These are phyloP conservation scores for Sylvicola cinctus DNA, from an alignment of 2,888 invertebrate genomes.

Conservation along the genomic window DNA sequence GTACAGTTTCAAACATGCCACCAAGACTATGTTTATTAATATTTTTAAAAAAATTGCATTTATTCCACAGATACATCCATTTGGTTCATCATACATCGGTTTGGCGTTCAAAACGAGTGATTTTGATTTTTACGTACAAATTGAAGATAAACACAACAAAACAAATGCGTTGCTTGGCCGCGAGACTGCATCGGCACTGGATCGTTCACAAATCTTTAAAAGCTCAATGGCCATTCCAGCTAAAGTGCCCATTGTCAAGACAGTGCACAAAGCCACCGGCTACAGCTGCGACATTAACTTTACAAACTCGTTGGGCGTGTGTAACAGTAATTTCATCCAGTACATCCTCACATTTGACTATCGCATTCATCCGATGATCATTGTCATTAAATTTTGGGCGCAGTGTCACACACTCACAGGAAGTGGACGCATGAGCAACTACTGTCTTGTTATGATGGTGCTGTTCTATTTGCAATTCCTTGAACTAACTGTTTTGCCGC, in stretches of 20 bases:
- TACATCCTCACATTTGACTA: conserved; percentile 3
- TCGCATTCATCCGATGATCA: conserved; percentile 4
- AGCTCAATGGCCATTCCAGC: conserved; percentile 1
- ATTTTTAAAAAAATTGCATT: no score
- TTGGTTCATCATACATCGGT: conserved; percentile 55
- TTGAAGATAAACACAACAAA: not conserved
- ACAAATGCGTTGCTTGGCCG: not conserved
- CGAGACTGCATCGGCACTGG: not conserved
- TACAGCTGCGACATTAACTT: conserved; percentile 5
- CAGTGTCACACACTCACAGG: conserved; percentile 2
- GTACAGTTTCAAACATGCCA: no score
- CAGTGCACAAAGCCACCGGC: conserved; percentile 1
- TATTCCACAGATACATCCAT: conserved; percentile 32
- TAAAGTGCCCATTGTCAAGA: conserved; percentile 4
- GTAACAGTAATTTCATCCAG: conserved; percentile 4
- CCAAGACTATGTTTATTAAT: no score
- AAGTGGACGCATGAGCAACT: conserved; percentile 3
- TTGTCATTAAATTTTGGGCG: conserved; percentile 6
- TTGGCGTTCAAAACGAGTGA: conserved; percentile 34
- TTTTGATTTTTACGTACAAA: conserved; percentile 4
- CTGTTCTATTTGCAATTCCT: conserved; percentile 6
- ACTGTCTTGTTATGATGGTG: conserved; percentile 5
- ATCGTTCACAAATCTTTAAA: not conserved
- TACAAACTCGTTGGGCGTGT: conserved; percentile 3
- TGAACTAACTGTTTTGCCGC: conserved; percentile 3